Conservation (phyloP, 2,888 invertebrate genomes). For the Drosophila demipolita region DNA sequence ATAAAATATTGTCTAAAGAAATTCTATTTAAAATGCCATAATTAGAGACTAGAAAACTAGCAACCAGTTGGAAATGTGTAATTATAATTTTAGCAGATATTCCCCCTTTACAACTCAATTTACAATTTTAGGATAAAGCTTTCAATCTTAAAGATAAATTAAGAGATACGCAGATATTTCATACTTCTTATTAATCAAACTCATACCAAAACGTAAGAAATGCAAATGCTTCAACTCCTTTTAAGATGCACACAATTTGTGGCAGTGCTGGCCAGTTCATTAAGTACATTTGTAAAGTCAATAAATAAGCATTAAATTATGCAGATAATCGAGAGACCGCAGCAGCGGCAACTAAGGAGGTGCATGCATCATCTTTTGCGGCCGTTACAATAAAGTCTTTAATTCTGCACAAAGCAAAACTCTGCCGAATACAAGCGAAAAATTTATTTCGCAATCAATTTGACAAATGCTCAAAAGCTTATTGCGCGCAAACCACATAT, state of each 20-base stretch:
- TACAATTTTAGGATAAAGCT: not conserved
- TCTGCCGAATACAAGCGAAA: slow-evolving; percentile 32
- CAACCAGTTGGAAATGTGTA: not conserved
- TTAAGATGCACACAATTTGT: slow-evolving; percentile 26
- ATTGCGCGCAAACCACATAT: slow-evolving; percentile 31
- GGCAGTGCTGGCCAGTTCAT: slow-evolving; percentile 35
- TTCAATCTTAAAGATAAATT: not conserved
- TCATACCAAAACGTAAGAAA: not conserved
- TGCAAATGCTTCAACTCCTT: slow-evolving; percentile 7
- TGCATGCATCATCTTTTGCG: slow-evolving; percentile 67
- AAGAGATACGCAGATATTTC: not conserved
- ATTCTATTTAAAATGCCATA: not conserved
- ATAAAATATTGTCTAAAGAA: not conserved
- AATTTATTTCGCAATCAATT: slow-evolving; percentile 79
- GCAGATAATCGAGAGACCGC: slow-evolving; percentile 63
- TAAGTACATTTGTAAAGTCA: slow-evolving; percentile 52
- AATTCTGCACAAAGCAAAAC: slow-evolving; percentile 36
- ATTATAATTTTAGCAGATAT: not conserved
- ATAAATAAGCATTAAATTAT: slow-evolving; percentile 76
- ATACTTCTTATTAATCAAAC: not conserved
- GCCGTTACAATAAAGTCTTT: slow-evolving; percentile 46
- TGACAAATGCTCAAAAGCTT: slow-evolving; percentile 74
- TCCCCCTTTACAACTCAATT: not conserved
- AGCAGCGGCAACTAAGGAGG: not conserved
- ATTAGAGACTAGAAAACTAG: not conserved